A percentile compares a stretch with the other conserved stretches of the same genome.
These are phyloP conservation scores for Eurosta solidaginis DNA, from an alignment of 1,140 invertebrate genomes.

Conservation along the genomic window DNA sequence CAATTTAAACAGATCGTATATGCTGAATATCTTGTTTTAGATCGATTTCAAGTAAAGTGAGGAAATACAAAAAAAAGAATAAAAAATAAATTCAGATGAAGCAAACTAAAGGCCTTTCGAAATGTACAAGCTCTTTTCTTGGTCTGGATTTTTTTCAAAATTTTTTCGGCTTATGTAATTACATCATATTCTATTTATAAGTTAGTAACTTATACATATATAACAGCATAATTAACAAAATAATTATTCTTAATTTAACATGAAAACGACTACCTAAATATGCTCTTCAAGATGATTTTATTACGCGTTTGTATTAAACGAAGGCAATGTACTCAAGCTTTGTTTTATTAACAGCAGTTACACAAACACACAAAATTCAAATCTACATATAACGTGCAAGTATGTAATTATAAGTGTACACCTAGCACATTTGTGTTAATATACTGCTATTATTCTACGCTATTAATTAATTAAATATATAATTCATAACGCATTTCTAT, in stretches of 20 bases:
- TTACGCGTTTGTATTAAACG: neutral
- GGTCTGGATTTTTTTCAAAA: neutral
- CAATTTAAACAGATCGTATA: too few relatives aligned
- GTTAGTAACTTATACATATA: neutral
- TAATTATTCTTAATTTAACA: neutral
- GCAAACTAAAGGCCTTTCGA: too few relatives aligned
- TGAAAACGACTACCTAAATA: neutral
- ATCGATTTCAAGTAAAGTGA: too few relatives aligned
- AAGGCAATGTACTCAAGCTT: neutral
- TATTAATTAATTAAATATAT: conserved; percentile 25
- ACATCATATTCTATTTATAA: neutral
- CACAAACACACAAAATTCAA: neutral
- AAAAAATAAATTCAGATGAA: too few relatives aligned
- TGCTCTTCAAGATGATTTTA: neutral
- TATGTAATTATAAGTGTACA: neutral
- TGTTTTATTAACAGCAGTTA: neutral
- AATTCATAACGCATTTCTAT: conserved; percentile 10
- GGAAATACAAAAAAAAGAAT: too few relatives aligned
- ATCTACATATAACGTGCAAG: neutral
- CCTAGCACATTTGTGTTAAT: neutral
- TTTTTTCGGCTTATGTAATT: neutral
- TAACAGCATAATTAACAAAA: neutral
- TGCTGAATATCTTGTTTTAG: too few relatives aligned
- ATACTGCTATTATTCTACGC: neutral
- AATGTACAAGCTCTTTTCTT: too few relatives aligned